A percentile compares a stretch with the other conserved stretches of the same genome.
Evolutionary conservation across 2,888 invertebrate species (phyloP).

Genomic region (Cheilosia variabilis): DNA sequence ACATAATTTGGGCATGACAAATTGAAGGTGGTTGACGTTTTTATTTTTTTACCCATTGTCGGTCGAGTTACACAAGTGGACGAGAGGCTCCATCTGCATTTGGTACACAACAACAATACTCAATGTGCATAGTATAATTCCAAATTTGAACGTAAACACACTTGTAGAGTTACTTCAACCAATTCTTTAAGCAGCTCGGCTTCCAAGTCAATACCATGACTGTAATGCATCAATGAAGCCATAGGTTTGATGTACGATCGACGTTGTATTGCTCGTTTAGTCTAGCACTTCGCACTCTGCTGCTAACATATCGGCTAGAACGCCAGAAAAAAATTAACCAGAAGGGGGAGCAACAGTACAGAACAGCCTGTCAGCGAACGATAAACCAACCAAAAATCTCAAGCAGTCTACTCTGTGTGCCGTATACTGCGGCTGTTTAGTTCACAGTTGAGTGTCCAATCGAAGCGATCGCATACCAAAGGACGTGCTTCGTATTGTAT

Average conservation of each 20-base stretch:
- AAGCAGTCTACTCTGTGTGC: slow-evolving; percentile 47
- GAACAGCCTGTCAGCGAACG: slow-evolving; percentile 26
- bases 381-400: slow-evolving; percentile 30
- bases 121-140: slow-evolving; percentile 4
- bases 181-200: slow-evolving; percentile 12
- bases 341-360: slow-evolving; percentile 46
- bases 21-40: slow-evolving; percentile 1
- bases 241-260: slow-evolving; percentile 47
- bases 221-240: slow-evolving; percentile 31
- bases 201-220: slow-evolving; percentile 12
- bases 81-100: slow-evolving; percentile 3
- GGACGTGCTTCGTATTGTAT: slow-evolving; percentile 5
- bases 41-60: neutral
- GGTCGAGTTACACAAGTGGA: neutral
- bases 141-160: slow-evolving; percentile 41
- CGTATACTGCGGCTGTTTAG: slow-evolving; percentile 47
- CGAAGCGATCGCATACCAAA: slow-evolving; percentile 55
- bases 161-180: slow-evolving; percentile 22
- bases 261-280: slow-evolving; percentile 20
- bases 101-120: neutral
- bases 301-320: slow-evolving; percentile 22
- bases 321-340: slow-evolving; percentile 25
- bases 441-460: slow-evolving; percentile 63
- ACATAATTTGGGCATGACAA: slow-evolving; percentile 14
- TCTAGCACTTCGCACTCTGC: slow-evolving; percentile 38